Evolutionary conservation across 2,797 vertebrate species (phyloP).

Genomic region (Intellagama lesueurii): DNA sequence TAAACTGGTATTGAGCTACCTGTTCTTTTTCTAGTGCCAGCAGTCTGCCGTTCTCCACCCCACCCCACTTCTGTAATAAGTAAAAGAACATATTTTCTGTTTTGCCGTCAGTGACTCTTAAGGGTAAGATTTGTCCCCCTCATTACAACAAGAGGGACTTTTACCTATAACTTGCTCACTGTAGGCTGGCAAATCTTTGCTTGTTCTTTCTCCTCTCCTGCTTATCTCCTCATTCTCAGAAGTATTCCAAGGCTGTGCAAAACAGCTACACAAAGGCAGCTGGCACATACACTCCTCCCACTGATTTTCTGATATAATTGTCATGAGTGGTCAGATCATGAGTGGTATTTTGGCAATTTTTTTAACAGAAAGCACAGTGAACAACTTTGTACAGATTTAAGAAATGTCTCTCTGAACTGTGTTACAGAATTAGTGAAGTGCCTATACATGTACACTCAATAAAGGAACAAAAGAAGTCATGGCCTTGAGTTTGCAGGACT

Average conservation of each 20-base stretch:
- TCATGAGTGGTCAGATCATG: not conserved
- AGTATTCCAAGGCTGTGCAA: not conserved
- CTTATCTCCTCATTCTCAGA: not conserved
- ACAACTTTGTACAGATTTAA: not conserved
- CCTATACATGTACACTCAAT: too few relatives aligned
- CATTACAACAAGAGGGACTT: not conserved
- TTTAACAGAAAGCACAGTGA: not conserved
- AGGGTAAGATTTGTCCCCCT: not conserved
- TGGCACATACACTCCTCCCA: not conserved
- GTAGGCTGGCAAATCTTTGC: not conserved
- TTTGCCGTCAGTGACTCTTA: not conserved
- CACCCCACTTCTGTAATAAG: not conserved
- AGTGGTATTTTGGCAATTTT: not conserved
- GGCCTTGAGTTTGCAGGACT: too few relatives aligned
- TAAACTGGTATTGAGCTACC: not conserved
- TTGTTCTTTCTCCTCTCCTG: not conserved
- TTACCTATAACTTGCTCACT: not conserved
- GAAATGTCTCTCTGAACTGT: not conserved
- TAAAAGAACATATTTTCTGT: not conserved
- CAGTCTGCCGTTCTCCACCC: not conserved
- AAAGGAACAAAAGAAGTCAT: too few relatives aligned
- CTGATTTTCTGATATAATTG: not conserved
- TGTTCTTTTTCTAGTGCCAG: not conserved
- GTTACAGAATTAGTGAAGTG: not conserved
- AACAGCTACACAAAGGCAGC: not conserved